These are phyloP conservation scores for Pelodiscus sinensis DNA, from an alignment of 2,113 vertebrate genomes.

Conservation along the genomic window DNA sequence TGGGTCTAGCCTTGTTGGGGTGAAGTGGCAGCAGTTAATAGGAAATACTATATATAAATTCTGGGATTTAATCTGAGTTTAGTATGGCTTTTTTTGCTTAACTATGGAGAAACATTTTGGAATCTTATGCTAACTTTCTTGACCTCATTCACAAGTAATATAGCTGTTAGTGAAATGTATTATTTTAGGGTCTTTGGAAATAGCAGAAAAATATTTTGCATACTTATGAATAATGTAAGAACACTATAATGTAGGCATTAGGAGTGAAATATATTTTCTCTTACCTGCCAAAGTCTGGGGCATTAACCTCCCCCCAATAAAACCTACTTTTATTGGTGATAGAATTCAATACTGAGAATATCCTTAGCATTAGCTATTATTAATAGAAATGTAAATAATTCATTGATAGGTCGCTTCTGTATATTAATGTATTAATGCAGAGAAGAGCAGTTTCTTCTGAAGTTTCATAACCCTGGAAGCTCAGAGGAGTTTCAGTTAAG, in stretches of 20 bases:
- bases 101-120: neutral
- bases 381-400: neutral
- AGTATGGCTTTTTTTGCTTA: neutral
- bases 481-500: neutral
- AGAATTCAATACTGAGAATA: neutral
- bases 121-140: constrained; percentile 5
- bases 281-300: neutral
- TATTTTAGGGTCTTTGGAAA: neutral
- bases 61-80: neutral
- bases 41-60: neutral
- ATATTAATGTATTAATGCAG: neutral
- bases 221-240: constrained; percentile 13
- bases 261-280: neutral
- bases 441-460: neutral
- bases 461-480: neutral
- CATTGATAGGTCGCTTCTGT: neutral
- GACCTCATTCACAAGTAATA: neutral
- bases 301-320: neutral
- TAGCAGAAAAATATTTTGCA: neutral
- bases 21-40: neutral
- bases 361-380: constrained; percentile 1
- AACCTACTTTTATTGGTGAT: neutral
- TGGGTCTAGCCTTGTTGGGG: neutral
- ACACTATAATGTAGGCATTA: neutral
- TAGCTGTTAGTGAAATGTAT: neutral